Conservation (phyloP, 1,140 invertebrate species). For the Leptopilina boulardi region DNA sequence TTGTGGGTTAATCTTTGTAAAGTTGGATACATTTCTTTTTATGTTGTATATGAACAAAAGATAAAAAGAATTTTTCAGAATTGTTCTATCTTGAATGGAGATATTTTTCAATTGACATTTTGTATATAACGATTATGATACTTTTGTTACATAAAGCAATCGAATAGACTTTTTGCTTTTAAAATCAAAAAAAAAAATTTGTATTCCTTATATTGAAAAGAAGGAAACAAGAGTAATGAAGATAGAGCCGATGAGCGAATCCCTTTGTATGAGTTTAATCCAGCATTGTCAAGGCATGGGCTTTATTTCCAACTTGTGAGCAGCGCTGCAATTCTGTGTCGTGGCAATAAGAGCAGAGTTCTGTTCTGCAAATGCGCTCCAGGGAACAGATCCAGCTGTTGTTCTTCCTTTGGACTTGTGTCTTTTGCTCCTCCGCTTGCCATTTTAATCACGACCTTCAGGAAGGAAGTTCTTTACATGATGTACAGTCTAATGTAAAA, state of each 20-base stretch:
- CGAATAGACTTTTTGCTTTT: not conserved
- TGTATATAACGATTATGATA: not conserved
- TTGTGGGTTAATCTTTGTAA: too few species aligned
- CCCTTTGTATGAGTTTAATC: conserved; percentile 75
- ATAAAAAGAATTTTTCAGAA: too few species aligned
- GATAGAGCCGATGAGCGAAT: conserved; percentile 54
- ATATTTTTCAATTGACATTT: not conserved
- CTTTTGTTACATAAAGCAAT: not conserved
- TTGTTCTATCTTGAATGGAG: conserved; percentile 33
- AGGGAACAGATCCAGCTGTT: conserved; percentile 77
- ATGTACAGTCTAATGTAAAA: conserved; percentile 61
- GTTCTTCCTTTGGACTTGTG: conserved; percentile 66
- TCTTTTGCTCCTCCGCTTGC: conserved; percentile 66
- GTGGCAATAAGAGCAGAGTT: conserved; percentile 75
- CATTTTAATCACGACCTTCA: conserved; percentile 76
- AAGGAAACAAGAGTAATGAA: conserved; percentile 43
- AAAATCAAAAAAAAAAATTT: conserved; percentile 4
- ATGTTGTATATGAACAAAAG: too few species aligned
- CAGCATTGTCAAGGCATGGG: conserved; percentile 71
- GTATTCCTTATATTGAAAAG: conserved; percentile 48
- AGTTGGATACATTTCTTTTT: too few species aligned
- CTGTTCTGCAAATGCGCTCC: conserved; percentile 75
- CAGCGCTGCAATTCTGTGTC: conserved; percentile 57
- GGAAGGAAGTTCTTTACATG: conserved; percentile 67
- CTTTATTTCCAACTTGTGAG: conserved; percentile 69